Evolutionary conservation across 2,888 invertebrate genomes (phyloP).

Genomic region (Ptychoptera albimana): DNA sequence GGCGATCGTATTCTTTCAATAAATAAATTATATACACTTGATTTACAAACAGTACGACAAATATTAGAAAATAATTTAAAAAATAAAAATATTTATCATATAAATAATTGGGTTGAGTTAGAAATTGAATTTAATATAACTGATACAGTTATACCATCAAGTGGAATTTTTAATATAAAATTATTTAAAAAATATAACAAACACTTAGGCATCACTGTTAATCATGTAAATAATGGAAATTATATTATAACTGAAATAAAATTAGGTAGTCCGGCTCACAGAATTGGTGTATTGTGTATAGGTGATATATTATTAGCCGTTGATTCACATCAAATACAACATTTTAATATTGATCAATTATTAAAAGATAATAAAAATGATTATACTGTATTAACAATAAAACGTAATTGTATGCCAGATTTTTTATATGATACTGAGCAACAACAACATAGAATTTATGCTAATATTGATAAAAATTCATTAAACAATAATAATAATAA

Average conservation of each 20-base stretch:
- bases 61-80: slow-evolving; percentile 22
- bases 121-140: slow-evolving; percentile 83
- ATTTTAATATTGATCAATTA: slow-evolving; percentile 28
- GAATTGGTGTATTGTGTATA: slow-evolving; percentile 70
- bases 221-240: slow-evolving; percentile 40
- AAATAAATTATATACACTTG: slow-evolving; percentile 59
- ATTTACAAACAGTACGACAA: slow-evolving; percentile 37
- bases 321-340: slow-evolving; percentile 61
- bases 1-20: slow-evolving; percentile 75
- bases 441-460: slow-evolving; percentile 25
- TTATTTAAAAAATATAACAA: slow-evolving; percentile 55
- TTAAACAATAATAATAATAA: slow-evolving; percentile 9
- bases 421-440: slow-evolving; percentile 27
- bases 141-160: slow-evolving; percentile 78
- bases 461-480: neutral
- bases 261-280: slow-evolving; percentile 78
- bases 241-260: slow-evolving; percentile 79
- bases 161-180: slow-evolving; percentile 82
- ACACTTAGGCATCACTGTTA: slow-evolving; percentile 82
- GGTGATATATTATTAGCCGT: slow-evolving; percentile 80
- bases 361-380: slow-evolving; percentile 26
- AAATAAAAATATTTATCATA: slow-evolving; percentile 32
- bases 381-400: slow-evolving; percentile 28
- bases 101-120: slow-evolving; percentile 51
- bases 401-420: slow-evolving; percentile 27